These are phyloP conservation scores for Ophthalmolycus amberensis DNA, from an alignment of 2,113 vertebrate genomes.

Conservation along the genomic window DNA sequence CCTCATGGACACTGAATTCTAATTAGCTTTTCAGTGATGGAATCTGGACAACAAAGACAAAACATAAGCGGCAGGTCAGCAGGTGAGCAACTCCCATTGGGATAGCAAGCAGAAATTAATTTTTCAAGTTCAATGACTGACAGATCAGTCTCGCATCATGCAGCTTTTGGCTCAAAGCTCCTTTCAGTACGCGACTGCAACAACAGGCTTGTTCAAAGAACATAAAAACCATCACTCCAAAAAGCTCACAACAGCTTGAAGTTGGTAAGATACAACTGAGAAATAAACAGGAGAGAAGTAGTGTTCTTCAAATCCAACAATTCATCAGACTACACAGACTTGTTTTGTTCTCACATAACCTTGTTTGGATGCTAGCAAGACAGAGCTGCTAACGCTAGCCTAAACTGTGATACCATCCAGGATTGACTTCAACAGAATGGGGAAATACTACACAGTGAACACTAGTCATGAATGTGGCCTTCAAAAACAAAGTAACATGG, in stretches of 20 bases:
- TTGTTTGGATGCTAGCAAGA: not conserved
- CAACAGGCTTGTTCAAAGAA: not conserved
- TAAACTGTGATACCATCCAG: not conserved
- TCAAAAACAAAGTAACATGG: no score
- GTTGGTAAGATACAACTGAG: not conserved
- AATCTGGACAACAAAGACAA: constrained; percentile 20
- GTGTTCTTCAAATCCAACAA: not conserved
- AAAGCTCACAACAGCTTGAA: not conserved
- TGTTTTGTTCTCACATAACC: not conserved
- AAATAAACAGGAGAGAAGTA: not conserved
- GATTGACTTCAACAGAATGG: not conserved
- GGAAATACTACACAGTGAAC: no score
- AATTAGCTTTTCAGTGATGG: not conserved
- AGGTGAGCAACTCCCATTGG: not conserved
- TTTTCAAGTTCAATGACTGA: constrained; percentile 1
- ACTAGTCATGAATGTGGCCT: no score
- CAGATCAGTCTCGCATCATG: not conserved
- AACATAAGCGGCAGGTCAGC: not conserved
- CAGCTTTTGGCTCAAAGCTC: not conserved
- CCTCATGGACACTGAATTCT: constrained; percentile 18
- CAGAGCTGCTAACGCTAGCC: not conserved
- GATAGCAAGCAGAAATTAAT: not conserved
- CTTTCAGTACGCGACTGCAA: not conserved
- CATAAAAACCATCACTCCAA: not conserved
- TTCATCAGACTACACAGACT: not conserved